Base-by-base conservation (phyloP, 2,113 vertebrate genomes). In the Psilopsiagon aurifrons region DNA sequence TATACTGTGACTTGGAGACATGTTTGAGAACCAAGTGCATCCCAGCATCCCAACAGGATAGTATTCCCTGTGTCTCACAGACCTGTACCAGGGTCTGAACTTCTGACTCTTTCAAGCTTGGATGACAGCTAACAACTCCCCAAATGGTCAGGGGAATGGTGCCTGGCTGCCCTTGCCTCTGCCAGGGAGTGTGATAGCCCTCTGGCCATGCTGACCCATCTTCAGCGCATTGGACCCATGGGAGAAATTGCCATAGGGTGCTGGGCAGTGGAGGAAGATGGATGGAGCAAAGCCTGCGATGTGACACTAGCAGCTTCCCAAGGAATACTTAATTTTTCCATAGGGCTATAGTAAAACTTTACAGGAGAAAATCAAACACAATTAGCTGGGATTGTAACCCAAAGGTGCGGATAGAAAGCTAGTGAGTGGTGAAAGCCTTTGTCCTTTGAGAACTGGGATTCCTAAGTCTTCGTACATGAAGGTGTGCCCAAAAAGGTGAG, bases 11-110 rank as follows among this genome's bases (percentile, higher is more conserved):
- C 60, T 20, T 27, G 64, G 43, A 76, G 71, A 12, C 9, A 4
- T 1, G 37, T 37, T n/a, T 6, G 67, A 44, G 71, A 8, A 20
- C 20, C 44, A 27, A 37, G 51, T 37, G 37, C 28, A 13, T 39
- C 52, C 2, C 12, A 0, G 13, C 37, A 10, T 12, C 66, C 64
- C 4, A 1, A 25, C 15, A 9, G n/a, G 35, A 31, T 33, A 1
- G 43, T 9, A 5, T 22, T 27, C 13, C 27, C 23, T 39, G 39
- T 39, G 39, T 39, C 39, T 39, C 39, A 37, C 57, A 44, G 52
- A 15, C 27, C 37, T 1, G 14, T 11, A 9, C 31, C 16, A 1
- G 63, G 47, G 35, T 1, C 27, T 5, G 62, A 69, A 55, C 54
- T 29, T 43, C 41, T 15, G 17, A 11, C 29, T 20, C 25, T 31